Evolutionary conservation across 1,140 invertebrate species (phyloP).

Genomic region (silkworm (Bombyx mori)): ASM3026992v2 NC_085128.1:3654501-3655000

Average conservation of each 20-base stretch:
- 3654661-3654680: background rate
- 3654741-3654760: no score
- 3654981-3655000: constrained; percentile 82
- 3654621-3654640: constrained; percentile 87
- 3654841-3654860: no score
- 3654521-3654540: constrained; percentile 55
- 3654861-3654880: no score
- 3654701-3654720: no score
- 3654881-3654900: constrained; percentile 46
- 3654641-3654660: constrained; percentile 62
- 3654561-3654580: constrained; percentile 66
- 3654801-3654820: no score
- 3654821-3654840: no score
- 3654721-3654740: no score
- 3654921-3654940: constrained; percentile 96
- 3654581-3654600: constrained; percentile 93
- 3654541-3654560: constrained; percentile 55
- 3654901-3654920: constrained; percentile 79
- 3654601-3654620: constrained; percentile 96
- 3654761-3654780: no score
- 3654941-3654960: constrained; percentile 96
- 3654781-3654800: no score
- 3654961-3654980: constrained; percentile 84
- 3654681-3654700: no score
- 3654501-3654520: constrained; percentile 78